Conservation (phyloP, 2,113 vertebrate genomes). For the Seriola quinqueradiata region DNA sequence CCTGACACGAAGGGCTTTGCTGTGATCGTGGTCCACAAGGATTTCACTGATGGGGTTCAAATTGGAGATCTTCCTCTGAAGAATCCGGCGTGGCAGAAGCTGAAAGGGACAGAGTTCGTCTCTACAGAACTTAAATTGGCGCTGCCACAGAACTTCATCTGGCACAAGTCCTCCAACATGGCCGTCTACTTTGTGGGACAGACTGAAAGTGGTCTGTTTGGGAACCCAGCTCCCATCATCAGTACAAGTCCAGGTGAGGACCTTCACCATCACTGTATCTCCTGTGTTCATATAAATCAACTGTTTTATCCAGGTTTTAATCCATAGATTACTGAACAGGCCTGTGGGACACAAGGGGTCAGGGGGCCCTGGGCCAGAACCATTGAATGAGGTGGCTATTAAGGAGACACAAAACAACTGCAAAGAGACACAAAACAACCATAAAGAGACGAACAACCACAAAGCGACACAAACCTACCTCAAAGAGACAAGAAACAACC, state of each 20-base stretch:
- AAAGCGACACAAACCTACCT: no score
- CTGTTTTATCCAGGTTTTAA: no score
- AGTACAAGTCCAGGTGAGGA: constrained; percentile 74
- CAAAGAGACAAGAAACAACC: no score
- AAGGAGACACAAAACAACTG: no score
- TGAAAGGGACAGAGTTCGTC: constrained; percentile 42
- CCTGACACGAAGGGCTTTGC: accelerated
- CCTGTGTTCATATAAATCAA: no score
- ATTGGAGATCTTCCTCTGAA: accelerated
- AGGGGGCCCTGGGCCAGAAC: no score
- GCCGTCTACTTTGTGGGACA: constrained; percentile 64
- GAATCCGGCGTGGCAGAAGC: background rate
- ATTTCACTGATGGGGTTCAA: background rate
- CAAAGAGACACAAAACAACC: no score
- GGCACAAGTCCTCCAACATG: constrained; percentile 74
- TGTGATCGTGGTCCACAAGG: constrained; percentile 65
- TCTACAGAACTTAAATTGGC: accelerated
- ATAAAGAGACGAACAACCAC: no score
- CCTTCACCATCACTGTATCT: no score
- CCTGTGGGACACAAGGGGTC: no score
- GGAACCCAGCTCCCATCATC: constrained; percentile 68
- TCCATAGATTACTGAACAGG: no score
- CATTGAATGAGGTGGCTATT: no score
- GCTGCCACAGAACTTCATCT: accelerated
- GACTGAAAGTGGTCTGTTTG: background rate